Conservation (phyloP, 2,113 vertebrate genomes). For the Leptobrachium leishanense region DNA sequence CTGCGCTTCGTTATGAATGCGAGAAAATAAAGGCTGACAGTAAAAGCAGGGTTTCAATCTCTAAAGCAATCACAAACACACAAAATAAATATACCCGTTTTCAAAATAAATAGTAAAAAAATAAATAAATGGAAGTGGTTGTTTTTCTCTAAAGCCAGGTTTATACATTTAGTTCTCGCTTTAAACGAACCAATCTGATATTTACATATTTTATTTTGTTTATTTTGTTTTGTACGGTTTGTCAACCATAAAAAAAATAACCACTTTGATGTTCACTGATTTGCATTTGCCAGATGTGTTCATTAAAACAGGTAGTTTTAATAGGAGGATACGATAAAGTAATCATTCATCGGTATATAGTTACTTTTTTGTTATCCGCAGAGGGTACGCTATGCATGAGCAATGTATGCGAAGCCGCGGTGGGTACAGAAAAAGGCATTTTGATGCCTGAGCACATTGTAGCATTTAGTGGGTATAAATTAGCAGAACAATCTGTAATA, state of each 20-base stretch:
- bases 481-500: conserved; percentile 2
- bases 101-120: no score
- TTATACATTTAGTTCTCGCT: not conserved
- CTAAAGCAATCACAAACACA: no score
- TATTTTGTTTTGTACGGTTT: not conserved
- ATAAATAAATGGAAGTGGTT: no score
- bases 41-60: no score
- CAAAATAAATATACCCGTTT: no score
- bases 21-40: no score
- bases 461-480: conserved; percentile 34
- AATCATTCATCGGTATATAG: conserved; percentile 6
- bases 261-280: conserved; percentile 33
- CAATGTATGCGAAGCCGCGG: not conserved
- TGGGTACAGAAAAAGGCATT: not conserved
- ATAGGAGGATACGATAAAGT: conserved; percentile 1
- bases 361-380: conserved; percentile 30
- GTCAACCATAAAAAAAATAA: conserved; percentile 27
- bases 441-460: conserved; percentile 5
- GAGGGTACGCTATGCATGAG: not conserved
- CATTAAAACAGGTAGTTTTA: conserved; percentile 34
- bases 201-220: not conserved
- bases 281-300: conserved; percentile 34
- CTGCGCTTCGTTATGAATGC: no score
- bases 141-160: not conserved
- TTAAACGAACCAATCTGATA: conserved; percentile 35